Evolutionary conservation across 2,797 vertebrate genomes (phyloP).

Genomic region (Salarias fasciatus): DNA sequence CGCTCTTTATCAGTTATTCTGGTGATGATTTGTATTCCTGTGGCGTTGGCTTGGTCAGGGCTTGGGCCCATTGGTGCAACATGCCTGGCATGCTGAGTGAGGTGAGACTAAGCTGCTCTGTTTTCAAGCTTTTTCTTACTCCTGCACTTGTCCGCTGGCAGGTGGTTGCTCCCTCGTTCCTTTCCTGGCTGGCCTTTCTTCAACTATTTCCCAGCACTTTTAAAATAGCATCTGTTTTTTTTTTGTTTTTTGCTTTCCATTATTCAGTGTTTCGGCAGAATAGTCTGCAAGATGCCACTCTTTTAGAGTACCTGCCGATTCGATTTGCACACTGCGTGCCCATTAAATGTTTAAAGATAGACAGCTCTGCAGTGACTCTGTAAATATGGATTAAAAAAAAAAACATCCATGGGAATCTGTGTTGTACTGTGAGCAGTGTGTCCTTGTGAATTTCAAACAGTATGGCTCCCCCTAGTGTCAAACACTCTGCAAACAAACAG

Average conservation of each 20-base stretch:
- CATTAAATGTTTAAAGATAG: conserved; percentile 56
- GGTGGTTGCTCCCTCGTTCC: conserved; percentile 41
- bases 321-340: conserved; percentile 39
- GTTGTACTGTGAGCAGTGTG: conserved; percentile 19
- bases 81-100: conserved; percentile 67
- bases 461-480: conserved; percentile 83
- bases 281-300: not conserved
- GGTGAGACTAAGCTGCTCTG: conserved; percentile 62
- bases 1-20: conserved; percentile 54
- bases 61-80: conserved; percentile 61
- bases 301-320: conserved; percentile 6
- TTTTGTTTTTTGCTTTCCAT: too few relatives aligned
- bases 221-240: conserved; percentile 27
- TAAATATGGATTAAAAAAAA: conserved; percentile 74
- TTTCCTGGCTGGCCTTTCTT: not conserved
- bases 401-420: conserved; percentile 47
- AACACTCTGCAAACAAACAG: too few relatives aligned
- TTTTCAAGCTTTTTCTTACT: conserved; percentile 17
- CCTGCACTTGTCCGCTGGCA: conserved; percentile 50
- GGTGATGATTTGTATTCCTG: conserved; percentile 77
- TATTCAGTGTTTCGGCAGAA: conserved; percentile 2
- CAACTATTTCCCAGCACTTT: conserved; percentile 9
- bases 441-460: conserved; percentile 72
- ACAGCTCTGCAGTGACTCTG: conserved; percentile 53
- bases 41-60: conserved; percentile 64